Evolutionary conservation across 2,797 vertebrate species (phyloP).

Genomic region (Gallinago stenura): DNA sequence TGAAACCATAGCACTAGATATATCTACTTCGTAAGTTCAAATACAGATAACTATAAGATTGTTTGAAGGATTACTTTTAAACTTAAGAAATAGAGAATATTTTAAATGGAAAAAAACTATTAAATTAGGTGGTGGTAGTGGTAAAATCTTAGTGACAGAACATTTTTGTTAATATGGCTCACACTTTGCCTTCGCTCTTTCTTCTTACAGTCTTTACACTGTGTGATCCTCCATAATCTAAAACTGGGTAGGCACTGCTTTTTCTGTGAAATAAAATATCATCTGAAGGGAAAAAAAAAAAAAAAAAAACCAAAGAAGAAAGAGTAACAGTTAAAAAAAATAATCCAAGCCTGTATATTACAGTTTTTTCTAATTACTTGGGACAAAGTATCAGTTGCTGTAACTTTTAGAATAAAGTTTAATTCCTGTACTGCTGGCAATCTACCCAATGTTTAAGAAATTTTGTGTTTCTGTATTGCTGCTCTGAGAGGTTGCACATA

Average conservation of each 20-base stretch:
- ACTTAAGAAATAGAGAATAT: neutral
- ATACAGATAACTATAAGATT: neutral
- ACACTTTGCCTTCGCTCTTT: neutral
- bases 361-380: neutral
- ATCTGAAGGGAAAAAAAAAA: neutral
- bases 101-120: neutral
- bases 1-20: neutral
- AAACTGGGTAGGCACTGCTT: neutral
- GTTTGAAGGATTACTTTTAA: neutral
- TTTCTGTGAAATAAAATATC: slow-evolving; percentile 6
- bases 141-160: neutral
- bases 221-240: neutral
- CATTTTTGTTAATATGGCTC: neutral
- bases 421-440: neutral
- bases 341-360: neutral
- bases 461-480: neutral
- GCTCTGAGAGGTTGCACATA: neutral
- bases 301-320: too few species aligned
- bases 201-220: neutral
- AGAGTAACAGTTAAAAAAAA: neutral
- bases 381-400: neutral
- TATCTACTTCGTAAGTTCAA: neutral
- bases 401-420: neutral
- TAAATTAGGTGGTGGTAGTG: neutral
- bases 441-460: neutral